Conservation (phyloP, 2,113 vertebrate species). For the Butastur rufipennis region DNA sequence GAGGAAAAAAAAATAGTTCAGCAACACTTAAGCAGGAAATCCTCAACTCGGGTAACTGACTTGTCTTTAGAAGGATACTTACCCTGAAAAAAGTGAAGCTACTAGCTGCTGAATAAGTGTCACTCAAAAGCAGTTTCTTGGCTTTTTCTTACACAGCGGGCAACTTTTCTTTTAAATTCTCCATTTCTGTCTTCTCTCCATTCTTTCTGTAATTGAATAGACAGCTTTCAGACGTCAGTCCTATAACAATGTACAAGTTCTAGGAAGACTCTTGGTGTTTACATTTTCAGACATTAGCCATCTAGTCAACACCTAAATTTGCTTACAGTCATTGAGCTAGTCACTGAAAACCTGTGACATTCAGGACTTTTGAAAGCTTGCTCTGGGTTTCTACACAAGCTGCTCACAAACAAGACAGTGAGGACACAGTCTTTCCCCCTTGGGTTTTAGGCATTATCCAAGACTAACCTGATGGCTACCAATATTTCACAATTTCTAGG, state of each 20-base stretch:
- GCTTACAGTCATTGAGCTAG: neutral
- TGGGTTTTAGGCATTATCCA: neutral
- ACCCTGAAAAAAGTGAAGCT: constrained; percentile 97
- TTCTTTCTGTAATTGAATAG: constrained; percentile 86
- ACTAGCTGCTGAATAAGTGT: constrained; percentile 86
- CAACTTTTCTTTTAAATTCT: constrained; percentile 99
- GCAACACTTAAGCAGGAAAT: neutral
- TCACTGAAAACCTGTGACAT: neutral
- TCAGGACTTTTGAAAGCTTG: neutral
- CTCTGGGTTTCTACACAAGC: neutral
- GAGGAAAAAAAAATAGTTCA: neutral
- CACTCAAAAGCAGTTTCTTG: constrained; percentile 99
- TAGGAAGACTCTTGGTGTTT: neutral
- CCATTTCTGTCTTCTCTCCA: constrained; percentile 99
- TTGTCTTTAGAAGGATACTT: constrained; percentile 58
- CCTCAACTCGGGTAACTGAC: neutral
- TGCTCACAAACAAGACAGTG: neutral
- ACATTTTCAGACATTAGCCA: neutral
- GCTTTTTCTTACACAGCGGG: constrained; percentile 99
- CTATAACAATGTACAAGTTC: neutral
- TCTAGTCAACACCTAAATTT: neutral
- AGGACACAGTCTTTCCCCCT: neutral
- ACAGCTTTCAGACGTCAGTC: constrained; percentile 39
- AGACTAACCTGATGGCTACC: neutral
- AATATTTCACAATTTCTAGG: neutral